Evolutionary conservation across 2,797 vertebrate species (phyloP).

Genomic region (Acipenser ruthenus): DNA sequence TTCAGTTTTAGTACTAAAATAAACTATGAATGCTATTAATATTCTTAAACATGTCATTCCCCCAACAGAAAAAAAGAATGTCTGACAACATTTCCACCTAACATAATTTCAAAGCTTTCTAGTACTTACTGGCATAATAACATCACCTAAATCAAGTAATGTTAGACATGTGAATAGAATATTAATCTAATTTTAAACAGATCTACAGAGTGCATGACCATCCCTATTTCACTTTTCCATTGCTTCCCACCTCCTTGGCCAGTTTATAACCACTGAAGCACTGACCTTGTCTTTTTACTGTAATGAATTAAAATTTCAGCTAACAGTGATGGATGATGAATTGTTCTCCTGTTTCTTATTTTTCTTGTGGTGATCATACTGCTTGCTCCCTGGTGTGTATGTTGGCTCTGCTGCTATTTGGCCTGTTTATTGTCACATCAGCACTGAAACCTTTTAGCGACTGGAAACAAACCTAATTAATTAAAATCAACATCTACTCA

Average conservation of each 20-base stretch:
- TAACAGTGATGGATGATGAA: slow-evolving; percentile 56
- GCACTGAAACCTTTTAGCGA: slow-evolving; percentile 26
- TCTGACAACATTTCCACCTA: neutral
- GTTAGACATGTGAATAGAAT: neutral
- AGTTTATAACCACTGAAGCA: slow-evolving; percentile 6
- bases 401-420: neutral
- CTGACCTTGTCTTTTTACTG: slow-evolving; percentile 61
- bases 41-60: neutral
- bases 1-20: neutral
- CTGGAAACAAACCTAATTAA: slow-evolving; percentile 23
- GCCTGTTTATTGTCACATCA: slow-evolving; percentile 25
- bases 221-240: neutral
- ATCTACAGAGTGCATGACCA: slow-evolving; percentile 2
- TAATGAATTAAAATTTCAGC: slow-evolving; percentile 71
- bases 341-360: slow-evolving; percentile 59
- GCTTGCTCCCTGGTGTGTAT: slow-evolving; percentile 5
- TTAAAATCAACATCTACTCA: slow-evolving; percentile 3
- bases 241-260: slow-evolving; percentile 15
- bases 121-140: no score
- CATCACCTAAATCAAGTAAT: slow-evolving; percentile 2
- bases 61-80: neutral
- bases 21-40: neutral
- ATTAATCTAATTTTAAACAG: slow-evolving; percentile 7
- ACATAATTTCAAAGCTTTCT: neutral
- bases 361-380: slow-evolving; percentile 40